These are phyloP conservation scores for Pogonocichla stellata DNA, from an alignment of 2,113 vertebrate genomes.

Conservation along the genomic window DNA sequence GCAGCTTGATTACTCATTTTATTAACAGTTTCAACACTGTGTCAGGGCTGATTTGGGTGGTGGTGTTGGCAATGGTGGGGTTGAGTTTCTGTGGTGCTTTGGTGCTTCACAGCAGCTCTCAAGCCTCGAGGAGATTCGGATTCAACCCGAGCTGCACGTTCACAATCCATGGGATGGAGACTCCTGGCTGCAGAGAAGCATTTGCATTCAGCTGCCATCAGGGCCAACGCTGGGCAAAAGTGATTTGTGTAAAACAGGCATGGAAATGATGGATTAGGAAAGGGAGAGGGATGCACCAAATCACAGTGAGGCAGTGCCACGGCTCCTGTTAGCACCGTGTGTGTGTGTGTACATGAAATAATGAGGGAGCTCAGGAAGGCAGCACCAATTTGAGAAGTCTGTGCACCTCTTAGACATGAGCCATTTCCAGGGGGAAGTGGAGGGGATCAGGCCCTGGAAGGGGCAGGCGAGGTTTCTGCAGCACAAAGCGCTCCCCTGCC, in stretches of 20 bases:
- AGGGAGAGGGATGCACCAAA: background rate
- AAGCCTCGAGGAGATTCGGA: rapidly evolving
- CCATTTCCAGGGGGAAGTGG: background rate
- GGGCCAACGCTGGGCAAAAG: background rate
- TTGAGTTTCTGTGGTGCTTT: background rate
- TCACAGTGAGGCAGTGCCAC: rapidly evolving
- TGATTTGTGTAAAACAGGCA: rapidly evolving
- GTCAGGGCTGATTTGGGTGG: background rate
- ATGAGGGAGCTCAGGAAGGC: background rate
- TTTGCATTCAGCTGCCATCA: background rate
- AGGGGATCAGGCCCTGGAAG: background rate
- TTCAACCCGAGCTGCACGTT: rapidly evolving
- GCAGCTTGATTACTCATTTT: background rate
- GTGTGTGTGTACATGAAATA: background rate
- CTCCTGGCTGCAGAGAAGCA: background rate
- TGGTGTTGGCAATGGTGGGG: rapidly evolving
- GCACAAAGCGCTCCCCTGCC: background rate
- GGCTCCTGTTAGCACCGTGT: rapidly evolving
- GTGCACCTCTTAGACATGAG: background rate
- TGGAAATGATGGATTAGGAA: background rate
- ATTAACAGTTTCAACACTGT: background rate
- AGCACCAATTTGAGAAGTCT: background rate
- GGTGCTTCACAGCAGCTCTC: background rate
- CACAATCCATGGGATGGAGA: no score
- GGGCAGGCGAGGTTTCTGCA: background rate